Percentiles rank a stretch among this genome's conserved stretches.
phyloP scores from a whole-genome alignment of 2,888 invertebrate species.

The Cephus rjabovi region DNA sequence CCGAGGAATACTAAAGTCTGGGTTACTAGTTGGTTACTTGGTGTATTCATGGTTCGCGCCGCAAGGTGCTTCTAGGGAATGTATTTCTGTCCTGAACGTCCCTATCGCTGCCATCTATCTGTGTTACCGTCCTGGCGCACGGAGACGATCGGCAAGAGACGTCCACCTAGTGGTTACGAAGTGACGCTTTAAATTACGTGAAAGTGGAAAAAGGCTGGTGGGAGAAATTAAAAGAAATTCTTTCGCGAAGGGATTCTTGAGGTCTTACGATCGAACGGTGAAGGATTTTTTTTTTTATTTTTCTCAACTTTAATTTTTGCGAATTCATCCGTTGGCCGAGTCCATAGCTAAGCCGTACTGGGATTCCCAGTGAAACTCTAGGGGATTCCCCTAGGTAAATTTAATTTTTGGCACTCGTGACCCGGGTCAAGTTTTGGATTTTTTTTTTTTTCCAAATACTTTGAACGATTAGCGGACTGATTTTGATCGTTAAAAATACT shows the following conservation, averaged over 20 bases:
- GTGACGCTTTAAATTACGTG: not conserved
- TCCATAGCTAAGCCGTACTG: not conserved
- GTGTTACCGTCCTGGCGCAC: not conserved
- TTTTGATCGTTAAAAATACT: too few relatives aligned
- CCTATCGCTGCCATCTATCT: not conserved
- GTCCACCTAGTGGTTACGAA: not conserved
- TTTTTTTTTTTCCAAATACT: not conserved
- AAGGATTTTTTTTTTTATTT: not conserved
- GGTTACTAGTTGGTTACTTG: slow-evolving; percentile 53
- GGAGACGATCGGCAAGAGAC: not conserved
- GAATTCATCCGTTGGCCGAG: not conserved
- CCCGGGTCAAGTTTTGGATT: not conserved
- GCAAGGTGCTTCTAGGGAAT: slow-evolving; percentile 43
- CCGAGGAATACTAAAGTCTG: slow-evolving; percentile 62
- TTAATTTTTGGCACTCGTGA: not conserved
- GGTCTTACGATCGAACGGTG: not conserved
- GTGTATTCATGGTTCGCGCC: slow-evolving; percentile 45
- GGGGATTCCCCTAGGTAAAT: not conserved
- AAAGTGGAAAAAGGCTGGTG: not conserved
- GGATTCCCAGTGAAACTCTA: not conserved
- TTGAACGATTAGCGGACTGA: too few relatives aligned
- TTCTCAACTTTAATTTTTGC: not conserved
- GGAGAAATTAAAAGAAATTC: not conserved
- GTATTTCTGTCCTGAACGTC: slow-evolving; percentile 37
- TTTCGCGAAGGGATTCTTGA: too few relatives aligned